Conservation (phyloP, 2,113 vertebrate genomes). For the Gymnorhina tibicen region DNA sequence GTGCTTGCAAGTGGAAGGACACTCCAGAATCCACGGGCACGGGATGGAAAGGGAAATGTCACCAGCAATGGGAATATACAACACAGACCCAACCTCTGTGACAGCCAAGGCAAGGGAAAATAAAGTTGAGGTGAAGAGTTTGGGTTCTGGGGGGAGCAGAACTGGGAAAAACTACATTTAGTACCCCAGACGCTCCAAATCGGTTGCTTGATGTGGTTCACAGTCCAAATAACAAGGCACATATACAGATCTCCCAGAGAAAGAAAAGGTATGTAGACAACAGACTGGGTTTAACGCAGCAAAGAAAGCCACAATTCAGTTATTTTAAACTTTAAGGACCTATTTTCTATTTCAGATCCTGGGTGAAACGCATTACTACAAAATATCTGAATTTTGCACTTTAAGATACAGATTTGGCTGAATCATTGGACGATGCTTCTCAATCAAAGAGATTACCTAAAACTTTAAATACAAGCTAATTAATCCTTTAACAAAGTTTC, state of each 20-base stretch:
- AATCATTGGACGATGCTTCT: accelerated
- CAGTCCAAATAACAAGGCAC: neutral
- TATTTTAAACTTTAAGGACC: neutral
- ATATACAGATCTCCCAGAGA: neutral
- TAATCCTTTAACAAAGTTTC: neutral
- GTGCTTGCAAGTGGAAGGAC: neutral
- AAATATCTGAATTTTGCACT: neutral
- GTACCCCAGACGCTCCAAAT: neutral
- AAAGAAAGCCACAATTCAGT: neutral
- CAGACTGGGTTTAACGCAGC: neutral
- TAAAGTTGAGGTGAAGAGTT: neutral
- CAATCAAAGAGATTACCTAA: neutral
- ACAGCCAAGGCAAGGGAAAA: neutral
- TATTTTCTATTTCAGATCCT: neutral
- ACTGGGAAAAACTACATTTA: neutral
- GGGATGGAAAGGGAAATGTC: neutral
- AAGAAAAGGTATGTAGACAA: neutral
- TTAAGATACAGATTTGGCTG: neutral
- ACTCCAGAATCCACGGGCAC: neutral
- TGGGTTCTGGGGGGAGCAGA: neutral
- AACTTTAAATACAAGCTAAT: neutral
- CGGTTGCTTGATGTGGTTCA: neutral
- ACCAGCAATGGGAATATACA: neutral
- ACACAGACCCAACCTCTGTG: neutral
- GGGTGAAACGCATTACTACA: neutral